Percentiles rank a stretch among this genome's conserved stretches.
Conservation (phyloP, 2,888 invertebrate genomes). For the Oligia strigilis region DNA sequence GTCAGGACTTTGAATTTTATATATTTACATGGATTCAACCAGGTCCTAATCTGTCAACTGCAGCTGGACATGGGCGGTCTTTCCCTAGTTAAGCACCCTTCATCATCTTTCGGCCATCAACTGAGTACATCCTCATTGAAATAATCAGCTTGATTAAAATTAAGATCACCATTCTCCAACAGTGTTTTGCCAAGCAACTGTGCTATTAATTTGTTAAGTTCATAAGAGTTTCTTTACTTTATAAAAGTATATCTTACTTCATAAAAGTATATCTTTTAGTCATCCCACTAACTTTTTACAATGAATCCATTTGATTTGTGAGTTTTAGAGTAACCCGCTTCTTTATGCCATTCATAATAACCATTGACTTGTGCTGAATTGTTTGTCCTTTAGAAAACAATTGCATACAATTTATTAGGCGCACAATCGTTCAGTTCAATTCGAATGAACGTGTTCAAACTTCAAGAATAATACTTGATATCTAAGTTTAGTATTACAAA, state of each 20-base stretch:
- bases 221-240: background rate
- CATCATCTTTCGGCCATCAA: background rate
- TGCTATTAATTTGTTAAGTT: background rate
- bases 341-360: background rate
- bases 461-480: constrained; percentile 38
- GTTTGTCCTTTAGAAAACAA: background rate
- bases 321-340: background rate
- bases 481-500: constrained; percentile 69
- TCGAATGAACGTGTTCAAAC: constrained; percentile 40
- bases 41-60: constrained; percentile 34
- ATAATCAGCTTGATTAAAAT: constrained; percentile 24
- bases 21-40: background rate
- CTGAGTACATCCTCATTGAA: constrained; percentile 4
- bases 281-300: background rate
- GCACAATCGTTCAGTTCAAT: constrained; percentile 18
- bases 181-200: constrained; percentile 13
- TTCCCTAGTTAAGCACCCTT: background rate
- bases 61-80: constrained; percentile 26
- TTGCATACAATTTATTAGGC: background rate
- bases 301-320: background rate
- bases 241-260: background rate
- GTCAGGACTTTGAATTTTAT: no score
- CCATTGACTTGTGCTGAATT: background rate
- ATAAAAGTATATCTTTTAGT: background rate
- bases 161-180: background rate